These are phyloP conservation scores for Scaptodrosophila latifasciaeformis DNA, from an alignment of 2,888 invertebrate species.

Conservation along the genomic window DNA sequence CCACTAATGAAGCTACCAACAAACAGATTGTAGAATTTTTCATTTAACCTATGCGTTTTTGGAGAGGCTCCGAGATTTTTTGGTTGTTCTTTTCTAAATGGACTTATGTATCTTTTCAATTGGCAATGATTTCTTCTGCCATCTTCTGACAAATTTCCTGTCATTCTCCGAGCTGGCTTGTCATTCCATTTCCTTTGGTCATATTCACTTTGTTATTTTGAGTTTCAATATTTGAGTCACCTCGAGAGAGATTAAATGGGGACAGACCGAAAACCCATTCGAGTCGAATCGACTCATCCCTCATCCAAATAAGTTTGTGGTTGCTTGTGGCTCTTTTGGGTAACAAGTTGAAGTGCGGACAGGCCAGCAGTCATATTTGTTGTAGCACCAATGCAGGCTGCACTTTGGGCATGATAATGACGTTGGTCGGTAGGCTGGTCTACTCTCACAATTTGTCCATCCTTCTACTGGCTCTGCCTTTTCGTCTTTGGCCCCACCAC, in stretches of 20 bases:
- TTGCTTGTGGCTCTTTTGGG: background rate
- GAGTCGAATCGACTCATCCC: no score
- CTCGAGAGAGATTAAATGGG: constrained; percentile 63
- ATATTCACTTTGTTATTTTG: constrained; percentile 66
- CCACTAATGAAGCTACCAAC: constrained; percentile 35
- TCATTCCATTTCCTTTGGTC: no score
- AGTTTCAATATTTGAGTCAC: constrained; percentile 58
- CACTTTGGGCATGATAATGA: constrained; percentile 56
- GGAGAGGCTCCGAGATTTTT: constrained; percentile 31
- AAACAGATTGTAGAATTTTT: background rate
- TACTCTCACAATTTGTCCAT: constrained; percentile 25
- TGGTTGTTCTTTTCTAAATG: no score
- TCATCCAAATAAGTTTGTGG: background rate
- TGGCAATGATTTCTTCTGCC: no score
- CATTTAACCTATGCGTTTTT: no score
- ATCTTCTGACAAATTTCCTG: no score
- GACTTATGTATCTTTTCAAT: no score
- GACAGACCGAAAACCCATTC: background rate
- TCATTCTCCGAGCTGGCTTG: no score
- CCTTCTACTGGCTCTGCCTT: constrained; percentile 24
- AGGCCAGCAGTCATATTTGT: constrained; percentile 40
- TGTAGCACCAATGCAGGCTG: constrained; percentile 38
- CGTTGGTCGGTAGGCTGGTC: constrained; percentile 39
- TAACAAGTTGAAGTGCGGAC: background rate
- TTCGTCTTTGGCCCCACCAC: constrained; percentile 43